phyloP scores from a whole-genome alignment of 1,140 invertebrate species.

The Tetramorium parvispinum region DNA sequence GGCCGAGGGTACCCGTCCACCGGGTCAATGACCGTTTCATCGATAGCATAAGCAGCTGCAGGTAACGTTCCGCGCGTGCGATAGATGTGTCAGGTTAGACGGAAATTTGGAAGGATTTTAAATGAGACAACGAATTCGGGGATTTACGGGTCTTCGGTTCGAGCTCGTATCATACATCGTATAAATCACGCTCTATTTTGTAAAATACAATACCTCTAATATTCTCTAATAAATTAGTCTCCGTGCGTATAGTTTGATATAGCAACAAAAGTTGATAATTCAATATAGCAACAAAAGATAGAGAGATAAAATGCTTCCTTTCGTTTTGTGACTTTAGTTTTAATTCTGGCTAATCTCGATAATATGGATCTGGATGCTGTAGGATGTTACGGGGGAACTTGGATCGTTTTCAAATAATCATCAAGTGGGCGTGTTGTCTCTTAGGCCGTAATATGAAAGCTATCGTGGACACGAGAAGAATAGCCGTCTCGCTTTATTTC shows the following conservation, averaged over 20 bases:
- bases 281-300: neutral
- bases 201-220: neutral
- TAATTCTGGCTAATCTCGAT: slow-evolving; percentile 42
- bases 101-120: slow-evolving; percentile 54
- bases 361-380: slow-evolving; percentile 14
- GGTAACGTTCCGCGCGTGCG: slow-evolving; percentile 54
- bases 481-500: slow-evolving; percentile 67
- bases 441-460: slow-evolving; percentile 54
- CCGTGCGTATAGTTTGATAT: neutral
- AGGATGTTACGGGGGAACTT: neutral
- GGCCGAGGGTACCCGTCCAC: slow-evolving; percentile 50
- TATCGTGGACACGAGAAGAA: slow-evolving; percentile 30
- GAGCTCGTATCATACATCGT: neutral
- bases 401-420: slow-evolving; percentile 38
- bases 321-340: neutral
- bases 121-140: neutral
- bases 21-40: slow-evolving; percentile 71
- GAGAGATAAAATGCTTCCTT: neutral
- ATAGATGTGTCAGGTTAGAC: slow-evolving; percentile 48
- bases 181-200: slow-evolving; percentile 13
- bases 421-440: slow-evolving; percentile 69
- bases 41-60: slow-evolving; percentile 66
- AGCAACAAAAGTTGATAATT: neutral
- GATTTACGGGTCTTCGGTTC: neutral
- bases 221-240: neutral